phyloP scores from a whole-genome alignment of 2,797 vertebrate species.

The Oreochromis mossambicus region DNA sequence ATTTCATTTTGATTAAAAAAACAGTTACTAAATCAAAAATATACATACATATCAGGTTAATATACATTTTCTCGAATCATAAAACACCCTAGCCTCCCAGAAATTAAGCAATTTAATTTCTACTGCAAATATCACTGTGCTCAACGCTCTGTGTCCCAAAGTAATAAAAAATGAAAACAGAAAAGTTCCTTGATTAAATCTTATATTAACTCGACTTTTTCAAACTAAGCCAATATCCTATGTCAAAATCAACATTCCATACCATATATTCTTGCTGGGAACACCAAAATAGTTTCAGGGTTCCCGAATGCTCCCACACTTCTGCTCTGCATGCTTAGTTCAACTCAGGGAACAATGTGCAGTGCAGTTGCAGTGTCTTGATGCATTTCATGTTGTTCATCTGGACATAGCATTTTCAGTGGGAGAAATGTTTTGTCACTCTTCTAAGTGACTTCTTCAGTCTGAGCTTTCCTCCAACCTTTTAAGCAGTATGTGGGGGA shows the following conservation, averaged over 20 bases:
- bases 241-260: background rate
- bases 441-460: background rate
- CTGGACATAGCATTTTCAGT: background rate
- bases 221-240: background rate
- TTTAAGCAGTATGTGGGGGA: background rate
- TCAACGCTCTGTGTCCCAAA: background rate
- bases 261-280: background rate
- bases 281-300: background rate
- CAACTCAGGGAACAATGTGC: background rate
- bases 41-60: background rate
- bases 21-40: background rate
- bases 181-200: background rate
- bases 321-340: background rate
- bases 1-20: background rate
- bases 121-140: background rate
- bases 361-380: background rate
- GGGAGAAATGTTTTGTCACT: background rate
- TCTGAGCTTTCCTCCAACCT: background rate
- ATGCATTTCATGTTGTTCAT: background rate
- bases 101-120: background rate
- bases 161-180: background rate
- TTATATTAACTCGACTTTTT: background rate
- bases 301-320: accelerated
- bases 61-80: background rate
- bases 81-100: accelerated